These are phyloP conservation scores for Physeter macrocephalus DNA, from an alignment of 2,113 vertebrate species.

Conservation along the genomic window DNA sequence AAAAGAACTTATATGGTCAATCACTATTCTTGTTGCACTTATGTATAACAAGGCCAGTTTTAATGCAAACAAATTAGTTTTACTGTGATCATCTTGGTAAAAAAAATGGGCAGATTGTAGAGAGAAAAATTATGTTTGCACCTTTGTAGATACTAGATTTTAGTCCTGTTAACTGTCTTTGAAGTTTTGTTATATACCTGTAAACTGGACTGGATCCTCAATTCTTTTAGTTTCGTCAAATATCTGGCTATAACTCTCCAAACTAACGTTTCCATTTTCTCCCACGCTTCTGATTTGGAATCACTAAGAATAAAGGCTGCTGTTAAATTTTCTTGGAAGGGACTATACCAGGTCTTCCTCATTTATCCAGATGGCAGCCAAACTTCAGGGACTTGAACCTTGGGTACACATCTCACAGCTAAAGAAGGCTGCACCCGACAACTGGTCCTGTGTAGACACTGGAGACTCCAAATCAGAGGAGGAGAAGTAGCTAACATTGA, in stretches of 20 bases:
- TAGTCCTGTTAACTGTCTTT: neutral
- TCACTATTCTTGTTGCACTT: neutral
- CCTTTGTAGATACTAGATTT: neutral
- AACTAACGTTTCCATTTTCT: neutral
- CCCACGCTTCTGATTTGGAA: neutral
- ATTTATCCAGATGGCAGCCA: neutral
- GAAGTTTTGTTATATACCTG: neutral
- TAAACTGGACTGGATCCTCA: neutral
- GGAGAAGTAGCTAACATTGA: neutral
- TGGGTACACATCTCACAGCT: neutral
- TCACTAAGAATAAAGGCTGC: neutral
- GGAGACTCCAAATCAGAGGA: neutral
- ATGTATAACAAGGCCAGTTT: neutral
- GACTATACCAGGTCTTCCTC: neutral
- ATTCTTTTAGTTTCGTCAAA: neutral
- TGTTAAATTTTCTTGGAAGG: neutral
- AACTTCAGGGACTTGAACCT: neutral
- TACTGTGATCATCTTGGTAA: neutral
- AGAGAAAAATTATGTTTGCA: neutral
- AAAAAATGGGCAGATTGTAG: neutral
- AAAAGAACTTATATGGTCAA: neutral
- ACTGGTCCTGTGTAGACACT: neutral
- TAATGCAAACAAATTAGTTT: neutral
- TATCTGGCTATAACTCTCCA: neutral
- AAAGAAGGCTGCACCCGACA: neutral